Conservation (phyloP, 2,113 vertebrate species). For the Notothenia coriiceps region DNA sequence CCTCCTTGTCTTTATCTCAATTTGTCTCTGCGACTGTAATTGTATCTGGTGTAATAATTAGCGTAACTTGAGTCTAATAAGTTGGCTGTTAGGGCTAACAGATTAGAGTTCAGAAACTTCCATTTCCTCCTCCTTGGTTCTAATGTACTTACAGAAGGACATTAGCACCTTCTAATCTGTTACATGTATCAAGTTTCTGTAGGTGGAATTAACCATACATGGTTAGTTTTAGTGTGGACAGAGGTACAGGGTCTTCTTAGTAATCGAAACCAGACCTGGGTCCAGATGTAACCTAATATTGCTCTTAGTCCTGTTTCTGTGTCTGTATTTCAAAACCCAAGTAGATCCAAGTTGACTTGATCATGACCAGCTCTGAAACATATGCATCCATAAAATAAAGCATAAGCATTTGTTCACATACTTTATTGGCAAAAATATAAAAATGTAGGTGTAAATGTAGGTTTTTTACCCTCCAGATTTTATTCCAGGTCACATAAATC, state of each 20-base stretch:
- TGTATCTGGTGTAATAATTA: slow-evolving; percentile 59
- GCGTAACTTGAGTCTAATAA: slow-evolving; percentile 48
- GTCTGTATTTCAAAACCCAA: not conserved
- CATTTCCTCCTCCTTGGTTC: slow-evolving; percentile 19
- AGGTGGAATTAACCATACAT: not conserved
- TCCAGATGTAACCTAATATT: not conserved
- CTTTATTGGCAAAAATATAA: not conserved
- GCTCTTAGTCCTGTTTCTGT: not conserved
- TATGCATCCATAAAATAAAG: not conserved
- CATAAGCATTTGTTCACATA: not conserved
- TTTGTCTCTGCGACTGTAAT: slow-evolving; percentile 55
- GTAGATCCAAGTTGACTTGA: not conserved
- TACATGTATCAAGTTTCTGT: not conserved
- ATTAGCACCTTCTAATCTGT: not conserved
- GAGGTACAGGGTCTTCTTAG: no score
- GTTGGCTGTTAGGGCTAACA: slow-evolving; percentile 36
- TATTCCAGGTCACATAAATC: no score
- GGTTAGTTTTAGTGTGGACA: not conserved
- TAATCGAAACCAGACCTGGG: not conserved
- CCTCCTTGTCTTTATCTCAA: slow-evolving; percentile 8
- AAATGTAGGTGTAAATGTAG: not conserved
- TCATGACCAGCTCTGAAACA: not conserved
- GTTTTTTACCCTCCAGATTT: no score
- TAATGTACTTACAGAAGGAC: not conserved
- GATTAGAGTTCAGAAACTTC: slow-evolving; percentile 46